Base-by-base conservation (phyloP, 2,888 invertebrate genomes). In the Emesis russula region DNA sequence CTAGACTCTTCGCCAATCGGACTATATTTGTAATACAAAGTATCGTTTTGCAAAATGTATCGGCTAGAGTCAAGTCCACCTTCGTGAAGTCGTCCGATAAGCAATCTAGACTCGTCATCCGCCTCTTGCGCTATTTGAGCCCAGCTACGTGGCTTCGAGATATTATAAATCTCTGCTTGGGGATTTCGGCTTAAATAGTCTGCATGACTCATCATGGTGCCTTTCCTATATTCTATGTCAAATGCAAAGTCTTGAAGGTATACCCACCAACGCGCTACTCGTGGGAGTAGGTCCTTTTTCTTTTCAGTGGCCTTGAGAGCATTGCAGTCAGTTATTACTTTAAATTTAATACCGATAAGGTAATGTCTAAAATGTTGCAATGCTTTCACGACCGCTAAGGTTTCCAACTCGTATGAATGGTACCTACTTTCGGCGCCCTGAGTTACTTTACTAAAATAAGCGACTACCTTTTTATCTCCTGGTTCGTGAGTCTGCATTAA, bases 191-290 rank as follows among this genome's bases (percentile, higher is more conserved):
- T 96, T 15, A 96, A 73, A 0, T 93, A 95, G 84, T 96, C 96
- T 0, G 94, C 90, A 76, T 96, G 95, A 31, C 71, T 58, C 93
- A 96, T 93, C 9, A 86, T 58, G 7, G 48, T 25, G 0, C 94
- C 94, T n/a, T 91, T 92, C 1, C 92, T 58, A 63, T 93, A 94
- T 53, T 91, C 92, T 2, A 94, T 79, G 0, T 41, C 38, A 63
- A 93, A 93, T 4, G 80, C 36, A 38, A 86, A 94, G 25, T 95
- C 92, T 66, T 96, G 95, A 9, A 95, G 18, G 44, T 95, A 95
- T 0, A 94, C 63, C 96, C 96, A 96, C 96, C 96, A 96, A 0
- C 96, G 79, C 0, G 95, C 95, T 0, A 96, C 95, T 1, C 95
- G 79, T 0, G 96, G 95, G 0, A 94, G 18, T 0, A 96, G 77